Conservation (phyloP, 2,888 invertebrate genomes). For the Anoplius nigerrimus region DNA sequence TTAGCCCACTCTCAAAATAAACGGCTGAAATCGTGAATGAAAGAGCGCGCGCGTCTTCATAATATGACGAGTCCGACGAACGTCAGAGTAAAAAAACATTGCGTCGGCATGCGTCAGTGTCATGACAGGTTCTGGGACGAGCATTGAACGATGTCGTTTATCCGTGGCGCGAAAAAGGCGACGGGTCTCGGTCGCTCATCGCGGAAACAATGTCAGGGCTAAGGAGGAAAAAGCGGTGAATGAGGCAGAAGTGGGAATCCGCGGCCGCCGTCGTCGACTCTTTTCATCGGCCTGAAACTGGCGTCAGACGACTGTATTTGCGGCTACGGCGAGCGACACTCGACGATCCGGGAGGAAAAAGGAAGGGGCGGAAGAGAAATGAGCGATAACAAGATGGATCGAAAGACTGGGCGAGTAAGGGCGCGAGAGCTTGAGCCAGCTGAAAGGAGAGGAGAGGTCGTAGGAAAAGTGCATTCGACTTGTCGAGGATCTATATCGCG, state of each 20-base stretch:
- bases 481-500: no score
- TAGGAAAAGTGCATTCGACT: no score
- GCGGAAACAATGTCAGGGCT: no score
- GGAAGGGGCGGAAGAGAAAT: neutral
- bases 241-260: slow-evolving; percentile 3
- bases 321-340: neutral
- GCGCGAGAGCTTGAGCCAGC: no score
- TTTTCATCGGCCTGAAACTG: slow-evolving; percentile 9
- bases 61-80: no score
- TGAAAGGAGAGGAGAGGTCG: no score
- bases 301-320: slow-evolving; percentile 1
- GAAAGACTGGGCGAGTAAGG: neutral
- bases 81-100: no score
- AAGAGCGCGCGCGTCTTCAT: no score
- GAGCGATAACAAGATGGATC: neutral
- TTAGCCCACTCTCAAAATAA: no score
- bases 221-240: slow-evolving; percentile 7
- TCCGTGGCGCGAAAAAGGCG: neutral
- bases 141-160: neutral
- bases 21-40: neutral
- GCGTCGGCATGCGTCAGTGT: no score
- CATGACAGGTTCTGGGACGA: neutral
- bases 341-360: neutral
- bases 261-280: neutral
- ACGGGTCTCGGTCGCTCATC: no score